Evolutionary conservation across 2,888 invertebrate genomes (phyloP), one percentile per base, ranked within the genome.

Genomic region (Sialis lutaria): DNA sequence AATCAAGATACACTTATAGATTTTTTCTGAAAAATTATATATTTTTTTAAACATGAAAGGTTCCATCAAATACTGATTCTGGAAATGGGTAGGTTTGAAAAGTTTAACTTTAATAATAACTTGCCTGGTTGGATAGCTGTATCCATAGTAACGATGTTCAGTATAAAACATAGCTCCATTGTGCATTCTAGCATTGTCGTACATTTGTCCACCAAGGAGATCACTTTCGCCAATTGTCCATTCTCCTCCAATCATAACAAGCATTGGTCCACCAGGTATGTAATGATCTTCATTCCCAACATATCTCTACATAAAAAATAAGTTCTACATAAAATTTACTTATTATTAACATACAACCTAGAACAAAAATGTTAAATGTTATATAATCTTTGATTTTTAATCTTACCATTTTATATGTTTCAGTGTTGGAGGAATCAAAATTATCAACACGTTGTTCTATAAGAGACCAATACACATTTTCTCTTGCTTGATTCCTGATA

Each of bases 91-190:
- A 22, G 22, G 22, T 22, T 22, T n/a, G n/a, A n/a, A n/a, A 39
- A 8, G 10, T 6, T 22, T 22, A 22, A 22, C 22, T 22, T 22
- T 22, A 22, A 22, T 22, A 22, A 22, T 22, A 22, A 22, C 22
- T 22, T 62, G 22, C 22, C 39, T 39, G 35, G 35, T 35, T 35
- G 39, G n/a, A 7, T 37, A n/a, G 9, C 39, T 6, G 8, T 7
- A 7, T 39, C 12, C 89, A 57, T 89, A 90, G 60, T 75, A 90
- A 53, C 89, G 71, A 61, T 90, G 89, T 58, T 90, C 90, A 1
- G 86, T 76, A 53, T 79, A 79, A 58, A 82, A 79, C 56, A 84
- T 64, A 5, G 74, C 72, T 0, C 80, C 87, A 1, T 67, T 64
- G 51, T 77, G 67, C 22, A 64, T 57, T 45, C 60, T 55, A 0